Evolutionary conservation across 2,797 vertebrate genomes (phyloP).

Genomic region (Eulemur coronatus): DNA sequence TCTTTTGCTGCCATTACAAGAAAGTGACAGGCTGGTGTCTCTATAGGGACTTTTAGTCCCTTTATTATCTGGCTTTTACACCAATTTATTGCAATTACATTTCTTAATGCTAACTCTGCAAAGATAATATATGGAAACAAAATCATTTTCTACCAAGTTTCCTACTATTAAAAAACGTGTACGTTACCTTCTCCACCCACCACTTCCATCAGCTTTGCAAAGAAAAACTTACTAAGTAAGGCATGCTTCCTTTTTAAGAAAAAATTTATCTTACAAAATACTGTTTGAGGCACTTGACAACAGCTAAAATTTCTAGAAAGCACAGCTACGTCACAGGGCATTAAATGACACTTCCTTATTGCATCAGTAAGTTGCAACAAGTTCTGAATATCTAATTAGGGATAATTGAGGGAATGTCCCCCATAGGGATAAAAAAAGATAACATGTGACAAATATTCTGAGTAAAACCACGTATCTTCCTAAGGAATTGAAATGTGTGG

Average conservation of each 20-base stretch:
- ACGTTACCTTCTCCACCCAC: conserved; percentile 58
- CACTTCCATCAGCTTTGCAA: conserved; percentile 65
- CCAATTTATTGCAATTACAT: conserved; percentile 74
- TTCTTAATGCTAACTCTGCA: conserved; percentile 69
- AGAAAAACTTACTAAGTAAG: conserved; percentile 64
- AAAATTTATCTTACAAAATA: conserved; percentile 76
- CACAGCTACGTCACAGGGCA: conserved; percentile 41
- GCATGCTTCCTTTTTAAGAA: conserved; percentile 54
- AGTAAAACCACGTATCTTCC: neutral
- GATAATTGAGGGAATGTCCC: neutral
- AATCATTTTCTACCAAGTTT: conserved; percentile 72
- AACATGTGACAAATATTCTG: neutral
- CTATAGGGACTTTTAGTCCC: conserved; percentile 75
- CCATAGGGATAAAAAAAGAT: neutral
- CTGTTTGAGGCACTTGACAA: conserved; percentile 67
- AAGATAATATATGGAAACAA: conserved; percentile 63
- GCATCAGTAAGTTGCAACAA: conserved; percentile 54
- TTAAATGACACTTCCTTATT: conserved; percentile 29
- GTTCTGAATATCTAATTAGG: conserved; percentile 46
- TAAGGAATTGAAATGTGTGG: neutral
- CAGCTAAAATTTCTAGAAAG: conserved; percentile 75
- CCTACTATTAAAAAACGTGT: conserved; percentile 61
- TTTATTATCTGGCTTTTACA: conserved; percentile 78
- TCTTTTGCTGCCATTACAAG: conserved; percentile 81
- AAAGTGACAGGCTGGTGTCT: conserved; percentile 74